phyloP scores from a whole-genome alignment of 1,140 invertebrate species.

The Pseudobourletiella spinata region DNA sequence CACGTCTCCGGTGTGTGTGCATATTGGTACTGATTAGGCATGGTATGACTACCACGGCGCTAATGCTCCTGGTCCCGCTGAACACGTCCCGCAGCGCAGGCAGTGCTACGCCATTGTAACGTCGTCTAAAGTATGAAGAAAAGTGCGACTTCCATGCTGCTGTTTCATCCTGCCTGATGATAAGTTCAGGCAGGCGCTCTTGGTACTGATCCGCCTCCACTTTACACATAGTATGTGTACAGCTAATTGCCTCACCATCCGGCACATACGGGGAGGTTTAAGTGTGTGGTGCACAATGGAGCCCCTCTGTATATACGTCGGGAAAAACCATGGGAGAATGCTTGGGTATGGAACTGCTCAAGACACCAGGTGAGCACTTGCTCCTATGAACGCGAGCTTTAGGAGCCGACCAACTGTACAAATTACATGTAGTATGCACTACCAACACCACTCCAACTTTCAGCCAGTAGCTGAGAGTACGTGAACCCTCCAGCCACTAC shows the following conservation, averaged over 20 bases:
- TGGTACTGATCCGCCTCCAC: no score
- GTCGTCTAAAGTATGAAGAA: neutral
- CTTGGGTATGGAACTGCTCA: no score
- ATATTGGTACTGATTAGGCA: no score
- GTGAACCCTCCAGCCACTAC: no score
- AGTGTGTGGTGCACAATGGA: neutral
- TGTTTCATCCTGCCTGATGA: no score
- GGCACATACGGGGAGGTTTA: neutral
- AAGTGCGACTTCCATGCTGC: neutral
- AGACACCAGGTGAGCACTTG: no score
- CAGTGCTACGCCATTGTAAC: neutral
- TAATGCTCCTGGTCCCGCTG: neutral
- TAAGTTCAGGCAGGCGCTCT: no score
- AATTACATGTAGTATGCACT: neutral
- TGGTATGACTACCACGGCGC: no score
- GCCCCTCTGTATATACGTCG: neutral
- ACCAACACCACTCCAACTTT: neutral
- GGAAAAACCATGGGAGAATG: neutral
- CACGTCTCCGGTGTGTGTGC: neutral
- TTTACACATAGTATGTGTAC: constrained; percentile 11
- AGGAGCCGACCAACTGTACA: neutral
- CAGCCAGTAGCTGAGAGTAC: neutral
- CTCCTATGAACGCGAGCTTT: no score
- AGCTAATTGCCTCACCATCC: constrained; percentile 18
- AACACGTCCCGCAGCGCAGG: neutral